These are phyloP conservation scores for Rhodinocichla rosea DNA, from an alignment of 2,113 vertebrate genomes.

Conservation along the genomic window DNA sequence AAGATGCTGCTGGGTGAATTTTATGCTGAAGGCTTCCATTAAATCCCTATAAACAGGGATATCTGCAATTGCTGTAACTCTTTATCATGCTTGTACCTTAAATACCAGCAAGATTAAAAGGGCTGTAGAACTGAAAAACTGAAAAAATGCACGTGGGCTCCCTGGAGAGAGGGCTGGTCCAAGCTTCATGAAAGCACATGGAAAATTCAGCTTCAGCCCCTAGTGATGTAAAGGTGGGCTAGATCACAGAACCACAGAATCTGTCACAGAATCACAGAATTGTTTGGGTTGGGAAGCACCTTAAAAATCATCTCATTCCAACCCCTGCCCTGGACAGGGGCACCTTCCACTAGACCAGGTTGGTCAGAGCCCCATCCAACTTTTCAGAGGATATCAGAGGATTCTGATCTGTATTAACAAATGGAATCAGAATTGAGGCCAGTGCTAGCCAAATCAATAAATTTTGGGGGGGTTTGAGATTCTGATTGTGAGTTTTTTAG, in stretches of 20 bases:
- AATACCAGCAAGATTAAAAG: neutral
- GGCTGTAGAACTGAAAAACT: neutral
- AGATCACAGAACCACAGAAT: neutral
- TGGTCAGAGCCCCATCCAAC: neutral
- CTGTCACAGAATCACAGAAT: neutral
- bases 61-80: neutral
- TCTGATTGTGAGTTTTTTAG: neutral
- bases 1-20: neutral
- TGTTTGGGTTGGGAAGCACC: neutral
- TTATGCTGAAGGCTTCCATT: neutral
- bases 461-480: neutral
- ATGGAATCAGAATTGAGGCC: neutral
- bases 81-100: neutral
- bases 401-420: neutral
- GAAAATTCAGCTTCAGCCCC: neutral
- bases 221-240: neutral
- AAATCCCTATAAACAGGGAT: neutral
- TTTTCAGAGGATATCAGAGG: neutral
- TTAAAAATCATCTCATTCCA: neutral
- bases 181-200: neutral
- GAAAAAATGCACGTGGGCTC: neutral
- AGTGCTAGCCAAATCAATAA: neutral
- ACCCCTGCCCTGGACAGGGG: neutral
- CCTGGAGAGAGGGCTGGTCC: neutral
- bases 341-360: neutral